A percentile compares a stretch with the other conserved stretches of the same genome.
Conservation (phyloP, 2,113 vertebrate genomes). For the Lepus americanus region DNA sequence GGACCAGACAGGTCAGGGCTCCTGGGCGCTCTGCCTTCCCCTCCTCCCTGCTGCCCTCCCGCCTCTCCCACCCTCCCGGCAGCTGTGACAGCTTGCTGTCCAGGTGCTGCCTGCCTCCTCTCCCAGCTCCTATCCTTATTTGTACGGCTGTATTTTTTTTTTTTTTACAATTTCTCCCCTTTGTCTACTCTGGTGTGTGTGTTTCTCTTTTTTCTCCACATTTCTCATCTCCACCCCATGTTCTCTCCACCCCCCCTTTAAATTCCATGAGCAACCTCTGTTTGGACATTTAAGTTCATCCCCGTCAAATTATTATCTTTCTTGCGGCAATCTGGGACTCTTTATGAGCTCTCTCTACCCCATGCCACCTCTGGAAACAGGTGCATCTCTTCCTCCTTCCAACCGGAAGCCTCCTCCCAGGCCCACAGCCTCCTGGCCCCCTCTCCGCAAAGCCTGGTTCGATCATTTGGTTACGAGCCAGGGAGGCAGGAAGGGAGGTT, state of each 20-base stretch:
- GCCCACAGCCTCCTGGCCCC: neutral
- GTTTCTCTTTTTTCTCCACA: neutral
- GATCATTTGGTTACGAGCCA: conserved; percentile 70
- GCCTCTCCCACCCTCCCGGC: neutral
- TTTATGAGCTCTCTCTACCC: conserved; percentile 48
- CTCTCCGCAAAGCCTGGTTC: conserved; percentile 33
- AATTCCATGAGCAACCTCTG: conserved; percentile 62
- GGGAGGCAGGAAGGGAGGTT: conserved; percentile 1
- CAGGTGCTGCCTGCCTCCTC: conserved; percentile 56
- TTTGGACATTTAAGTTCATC: conserved; percentile 69
- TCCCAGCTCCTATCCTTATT: conserved; percentile 47
- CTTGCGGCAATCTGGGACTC: conserved; percentile 62
- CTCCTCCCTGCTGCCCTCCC: neutral
- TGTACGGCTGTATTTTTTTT: conserved; percentile 41
- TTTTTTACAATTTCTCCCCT: conserved; percentile 52
- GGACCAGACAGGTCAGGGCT: neutral
- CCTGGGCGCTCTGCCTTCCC: neutral
- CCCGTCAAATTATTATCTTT: conserved; percentile 63
- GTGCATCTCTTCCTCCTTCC: conserved; percentile 51
- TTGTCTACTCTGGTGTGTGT: conserved; percentile 46
- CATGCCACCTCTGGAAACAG: conserved; percentile 69
- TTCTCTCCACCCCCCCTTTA: neutral
- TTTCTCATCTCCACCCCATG: neutral
- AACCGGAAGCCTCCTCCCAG: neutral
- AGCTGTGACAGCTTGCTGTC: conserved; percentile 63